A percentile compares a stretch with the other conserved stretches of the same genome.
phyloP scores from a whole-genome alignment of 1,140 invertebrate genomes.

The Sinella curviseta region DNA sequence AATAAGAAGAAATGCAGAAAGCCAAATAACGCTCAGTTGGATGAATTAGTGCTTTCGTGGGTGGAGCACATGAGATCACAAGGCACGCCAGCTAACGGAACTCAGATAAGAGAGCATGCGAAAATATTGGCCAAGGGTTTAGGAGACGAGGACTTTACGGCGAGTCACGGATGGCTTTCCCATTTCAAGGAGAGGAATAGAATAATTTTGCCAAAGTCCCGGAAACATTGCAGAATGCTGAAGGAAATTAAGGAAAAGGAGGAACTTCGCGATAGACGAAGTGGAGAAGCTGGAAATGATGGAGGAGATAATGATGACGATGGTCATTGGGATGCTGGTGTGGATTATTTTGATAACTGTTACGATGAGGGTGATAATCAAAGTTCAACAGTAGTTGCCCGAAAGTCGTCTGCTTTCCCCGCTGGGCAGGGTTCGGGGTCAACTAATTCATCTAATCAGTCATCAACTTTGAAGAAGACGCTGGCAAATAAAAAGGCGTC shows the following conservation, averaged over 20 bases:
- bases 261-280: not conserved
- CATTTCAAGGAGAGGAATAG: not conserved
- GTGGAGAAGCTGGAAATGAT: not conserved
- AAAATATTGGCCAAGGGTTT: not conserved
- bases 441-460: too few species aligned
- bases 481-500: not conserved
- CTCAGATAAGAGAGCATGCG: not conserved
- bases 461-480: not conserved
- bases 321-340: not conserved
- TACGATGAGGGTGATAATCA: not conserved
- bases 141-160: not conserved
- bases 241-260: not conserved
- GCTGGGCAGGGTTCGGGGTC: too few species aligned
- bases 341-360: too few species aligned
- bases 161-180: not conserved
- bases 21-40: not conserved
- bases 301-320: not conserved
- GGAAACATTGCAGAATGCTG: not conserved
- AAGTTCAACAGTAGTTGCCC: too few species aligned
- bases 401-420: too few species aligned
- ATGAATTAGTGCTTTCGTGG: not conserved
- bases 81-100: not conserved
- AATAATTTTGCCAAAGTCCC: not conserved
- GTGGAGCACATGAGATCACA: not conserved
- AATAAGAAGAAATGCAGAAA: not conserved